phyloP scores from a whole-genome alignment of 2,797 vertebrate genomes.

The Valencia hispanica region DNA sequence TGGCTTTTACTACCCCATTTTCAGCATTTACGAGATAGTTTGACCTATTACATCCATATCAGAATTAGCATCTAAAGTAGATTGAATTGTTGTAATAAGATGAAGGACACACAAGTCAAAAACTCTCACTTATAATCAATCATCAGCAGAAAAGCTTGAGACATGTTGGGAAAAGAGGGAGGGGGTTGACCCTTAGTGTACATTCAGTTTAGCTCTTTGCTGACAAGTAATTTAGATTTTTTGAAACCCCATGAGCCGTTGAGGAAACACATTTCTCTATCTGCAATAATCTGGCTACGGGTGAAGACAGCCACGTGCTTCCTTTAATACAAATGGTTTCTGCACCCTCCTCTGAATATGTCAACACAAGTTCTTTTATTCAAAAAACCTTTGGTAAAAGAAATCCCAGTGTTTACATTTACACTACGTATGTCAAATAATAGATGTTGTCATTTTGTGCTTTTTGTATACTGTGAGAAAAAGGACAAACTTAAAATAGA shows the following conservation, averaged over 20 bases:
- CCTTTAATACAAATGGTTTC: slow-evolving; percentile 37
- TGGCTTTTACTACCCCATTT: not conserved
- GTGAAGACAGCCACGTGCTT: slow-evolving; percentile 26
- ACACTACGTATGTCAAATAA: not conserved
- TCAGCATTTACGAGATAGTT: not conserved
- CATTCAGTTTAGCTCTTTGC: slow-evolving; percentile 15
- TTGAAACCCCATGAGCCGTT: not conserved
- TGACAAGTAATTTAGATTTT: slow-evolving; percentile 13
- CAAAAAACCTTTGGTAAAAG: not conserved
- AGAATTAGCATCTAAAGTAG: slow-evolving; percentile 9
- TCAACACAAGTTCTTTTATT: slow-evolving; percentile 8
- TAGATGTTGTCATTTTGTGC: not conserved
- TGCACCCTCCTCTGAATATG: slow-evolving; percentile 10
- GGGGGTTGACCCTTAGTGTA: slow-evolving; percentile 6
- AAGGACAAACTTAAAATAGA: not conserved
- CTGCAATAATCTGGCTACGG: slow-evolving; percentile 14
- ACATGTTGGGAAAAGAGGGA: not conserved
- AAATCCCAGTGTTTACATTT: slow-evolving; percentile 8
- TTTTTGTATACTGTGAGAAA: not conserved
- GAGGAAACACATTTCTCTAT: slow-evolving; percentile 26
- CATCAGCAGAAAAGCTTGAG: slow-evolving; percentile 1
- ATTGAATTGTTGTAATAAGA: slow-evolving; percentile 1
- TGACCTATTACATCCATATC: not conserved
- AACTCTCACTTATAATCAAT: not conserved
- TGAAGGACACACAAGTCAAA: not conserved